These are phyloP conservation scores for Oscheius sp. DNA, from an alignment of 2,888 invertebrate species.

Conservation along the genomic window DNA sequence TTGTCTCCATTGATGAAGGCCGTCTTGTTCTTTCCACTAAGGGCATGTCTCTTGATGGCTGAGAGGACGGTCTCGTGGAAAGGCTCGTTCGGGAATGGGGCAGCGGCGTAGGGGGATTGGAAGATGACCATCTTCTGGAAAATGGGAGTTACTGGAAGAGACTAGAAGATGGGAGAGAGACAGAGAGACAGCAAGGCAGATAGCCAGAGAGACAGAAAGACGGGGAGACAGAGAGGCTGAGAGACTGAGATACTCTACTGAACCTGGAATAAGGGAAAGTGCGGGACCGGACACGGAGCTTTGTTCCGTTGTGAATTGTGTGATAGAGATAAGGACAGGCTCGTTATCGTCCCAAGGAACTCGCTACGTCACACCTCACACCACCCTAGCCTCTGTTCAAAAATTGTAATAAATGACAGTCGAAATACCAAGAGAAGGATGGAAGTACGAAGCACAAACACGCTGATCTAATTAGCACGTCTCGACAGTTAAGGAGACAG, in stretches of 20 bases:
- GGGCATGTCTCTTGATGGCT: slow-evolving; percentile 45
- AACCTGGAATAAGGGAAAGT: too few relatives aligned
- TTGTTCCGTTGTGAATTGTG: slow-evolving; percentile 12
- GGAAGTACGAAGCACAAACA: slow-evolving; percentile 18
- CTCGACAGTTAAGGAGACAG: not conserved
- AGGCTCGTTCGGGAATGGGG: slow-evolving; percentile 45
- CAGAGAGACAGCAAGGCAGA: too few relatives aligned
- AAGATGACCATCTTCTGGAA: slow-evolving; percentile 37
- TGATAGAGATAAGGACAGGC: slow-evolving; percentile 19
- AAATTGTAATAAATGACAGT: not conserved
- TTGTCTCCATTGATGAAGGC: slow-evolving; percentile 55
- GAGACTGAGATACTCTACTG: too few relatives aligned
- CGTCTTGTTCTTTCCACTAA: slow-evolving; percentile 46
- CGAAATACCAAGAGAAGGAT: not conserved
- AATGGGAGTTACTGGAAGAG: not conserved
- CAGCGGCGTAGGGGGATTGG: slow-evolving; percentile 54
- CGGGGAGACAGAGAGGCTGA: too few relatives aligned
- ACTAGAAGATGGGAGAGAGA: too few relatives aligned
- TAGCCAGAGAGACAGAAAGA: too few relatives aligned
- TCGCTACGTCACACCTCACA: slow-evolving; percentile 18
- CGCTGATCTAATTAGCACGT: slow-evolving; percentile 21
- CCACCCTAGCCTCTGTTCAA: not conserved
- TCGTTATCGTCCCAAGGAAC: slow-evolving; percentile 4
- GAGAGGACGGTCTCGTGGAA: slow-evolving; percentile 51
- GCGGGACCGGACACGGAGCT: not conserved